Evolutionary conservation across 2,888 invertebrate genomes (phyloP).

Genomic region (Agrotis clavis): DNA sequence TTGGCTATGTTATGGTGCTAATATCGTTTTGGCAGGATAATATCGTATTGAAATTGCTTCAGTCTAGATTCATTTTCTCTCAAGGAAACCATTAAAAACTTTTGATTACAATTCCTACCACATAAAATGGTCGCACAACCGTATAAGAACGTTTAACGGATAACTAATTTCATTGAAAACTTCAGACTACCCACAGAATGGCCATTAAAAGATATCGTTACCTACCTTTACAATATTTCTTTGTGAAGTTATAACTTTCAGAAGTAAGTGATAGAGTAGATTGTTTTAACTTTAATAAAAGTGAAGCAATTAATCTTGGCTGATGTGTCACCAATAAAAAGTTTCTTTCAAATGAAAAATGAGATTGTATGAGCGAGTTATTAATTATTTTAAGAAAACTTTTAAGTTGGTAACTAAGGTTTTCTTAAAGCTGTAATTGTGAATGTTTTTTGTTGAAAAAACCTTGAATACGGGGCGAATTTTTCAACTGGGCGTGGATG

Average conservation of each 20-base stretch:
- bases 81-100: constrained; percentile 30
- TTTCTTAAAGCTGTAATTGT: too few relatives aligned
- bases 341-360: not conserved
- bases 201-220: constrained; percentile 37
- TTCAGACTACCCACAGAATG: constrained; percentile 37
- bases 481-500: too few relatives aligned
- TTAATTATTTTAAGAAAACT: not conserved
- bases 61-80: constrained; percentile 2
- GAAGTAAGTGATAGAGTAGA: constrained; percentile 26
- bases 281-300: constrained; percentile 48
- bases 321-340: constrained; percentile 19
- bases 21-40: too few relatives aligned
- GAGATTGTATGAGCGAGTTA: not conserved
- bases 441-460: too few relatives aligned
- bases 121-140: constrained; percentile 2
- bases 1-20: too few relatives aligned
- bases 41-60: not conserved
- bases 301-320: constrained; percentile 19
- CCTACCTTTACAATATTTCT: constrained; percentile 42
- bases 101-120: constrained; percentile 30
- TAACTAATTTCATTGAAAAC: constrained; percentile 51
- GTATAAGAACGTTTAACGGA: constrained; percentile 18
- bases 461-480: too few relatives aligned
- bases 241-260: constrained; percentile 34
- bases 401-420: too few relatives aligned